Evolutionary conservation across 2,888 invertebrate species (phyloP).

Genomic region (Tetrapedia diversipes): DNA sequence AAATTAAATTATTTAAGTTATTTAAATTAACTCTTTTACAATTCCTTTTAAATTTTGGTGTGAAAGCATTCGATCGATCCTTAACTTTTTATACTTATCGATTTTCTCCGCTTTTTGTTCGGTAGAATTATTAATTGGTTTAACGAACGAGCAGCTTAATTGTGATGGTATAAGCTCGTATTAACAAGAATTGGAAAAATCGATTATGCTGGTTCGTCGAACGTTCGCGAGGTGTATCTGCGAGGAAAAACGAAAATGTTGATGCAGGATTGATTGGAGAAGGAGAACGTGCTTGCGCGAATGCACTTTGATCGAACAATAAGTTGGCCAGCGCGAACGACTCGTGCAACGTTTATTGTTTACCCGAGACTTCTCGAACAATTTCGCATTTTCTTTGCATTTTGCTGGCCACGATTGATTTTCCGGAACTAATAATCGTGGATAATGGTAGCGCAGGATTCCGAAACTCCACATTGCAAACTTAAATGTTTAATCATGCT

Average conservation of each 20-base stretch:
- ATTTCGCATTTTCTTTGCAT: slow-evolving; percentile 34
- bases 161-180: too few relatives aligned
- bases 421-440: slow-evolving; percentile 11
- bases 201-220: not conserved
- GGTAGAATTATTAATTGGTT: too few relatives aligned
- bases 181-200: too few relatives aligned
- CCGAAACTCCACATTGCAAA: not conserved
- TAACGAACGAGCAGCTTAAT: too few relatives aligned
- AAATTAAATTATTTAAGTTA: too few relatives aligned
- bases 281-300: slow-evolving; percentile 19
- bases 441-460: not conserved
- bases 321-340: slow-evolving; percentile 9
- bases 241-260: not conserved
- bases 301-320: slow-evolving; percentile 55
- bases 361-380: slow-evolving; percentile 29
- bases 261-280: slow-evolving; percentile 24
- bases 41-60: too few relatives aligned
- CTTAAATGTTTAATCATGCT: not conserved
- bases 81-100: too few relatives aligned
- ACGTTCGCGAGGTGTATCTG: not conserved
- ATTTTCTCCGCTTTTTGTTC: too few relatives aligned
- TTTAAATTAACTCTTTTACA: too few relatives aligned
- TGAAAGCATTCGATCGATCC: too few relatives aligned
- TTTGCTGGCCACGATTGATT: slow-evolving; percentile 31
- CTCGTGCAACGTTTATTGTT: slow-evolving; percentile 44